Base-by-base conservation (phyloP, 2,888 invertebrate species). In the Alviniconcha strummeri region DNA sequence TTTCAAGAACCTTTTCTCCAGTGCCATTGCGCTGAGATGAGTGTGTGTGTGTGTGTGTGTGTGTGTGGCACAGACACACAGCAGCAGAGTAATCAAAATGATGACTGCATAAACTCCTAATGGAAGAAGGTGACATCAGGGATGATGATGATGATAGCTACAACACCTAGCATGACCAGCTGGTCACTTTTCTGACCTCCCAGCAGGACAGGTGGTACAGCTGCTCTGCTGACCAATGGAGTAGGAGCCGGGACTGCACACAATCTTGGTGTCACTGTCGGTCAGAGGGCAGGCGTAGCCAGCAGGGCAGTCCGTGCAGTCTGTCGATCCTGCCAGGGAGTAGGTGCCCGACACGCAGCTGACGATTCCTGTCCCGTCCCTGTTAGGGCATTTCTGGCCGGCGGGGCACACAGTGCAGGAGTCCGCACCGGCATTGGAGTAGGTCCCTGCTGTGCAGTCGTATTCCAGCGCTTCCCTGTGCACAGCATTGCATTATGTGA, bases 371-470 rank as follows among this genome's bases (percentile, higher is more conserved):
- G 90, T 86, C 8, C 92, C 92, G 77, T 92, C 91, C 0, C 83
- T 78, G 72, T 90, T 90, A 3, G 92, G 92, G 84, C 92, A 93
- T 67, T 87, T 89, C 56, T 85, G 84, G 7, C 93, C 93, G 7
- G 92, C 90, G 5, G 87, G 87, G 86, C 93, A 93, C 74, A 85
- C 85, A 0, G 91, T 92, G 84, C 93, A 93, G 4, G 86, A 79
- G 5, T 89, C 88, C 5, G 86, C 84, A 56, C 87, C 89, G 1
- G 89, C 91, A 8, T 81, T 13, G 3, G 92, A 90, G 83, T 91
- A 92, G 13, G 88, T 89, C 8, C 93, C 93, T 64, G 85, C 69
- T 0, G 89, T 83, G 84, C 92, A 92, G 67, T 83, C 79, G 13
- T 90, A 85, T 54, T 85, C 87, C 69, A 86, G 74, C 4, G 82